Evolutionary conservation across 2,888 invertebrate genomes (phyloP).

Genomic region (Choristoneura rosaceana): DNA sequence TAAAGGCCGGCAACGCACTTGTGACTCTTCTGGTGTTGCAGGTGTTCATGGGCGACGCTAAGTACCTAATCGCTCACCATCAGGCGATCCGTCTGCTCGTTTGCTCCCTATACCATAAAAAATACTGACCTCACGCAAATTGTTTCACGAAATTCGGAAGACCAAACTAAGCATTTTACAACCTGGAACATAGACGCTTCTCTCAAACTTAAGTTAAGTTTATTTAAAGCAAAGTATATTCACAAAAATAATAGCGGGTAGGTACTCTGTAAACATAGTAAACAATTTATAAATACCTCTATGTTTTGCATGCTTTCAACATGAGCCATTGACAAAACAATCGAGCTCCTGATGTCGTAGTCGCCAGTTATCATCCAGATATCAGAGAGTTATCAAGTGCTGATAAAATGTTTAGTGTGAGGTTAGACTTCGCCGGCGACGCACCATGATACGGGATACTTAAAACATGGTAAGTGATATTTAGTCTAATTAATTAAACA

Average conservation of each 20-base stretch:
- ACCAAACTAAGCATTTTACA: too few species aligned
- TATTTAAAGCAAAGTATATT: neutral
- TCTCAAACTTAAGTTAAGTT: neutral
- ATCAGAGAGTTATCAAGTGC: constrained; percentile 44
- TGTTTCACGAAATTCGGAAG: too few species aligned
- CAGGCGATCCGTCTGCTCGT: too few species aligned
- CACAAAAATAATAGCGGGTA: neutral
- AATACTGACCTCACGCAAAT: too few species aligned
- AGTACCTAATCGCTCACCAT: too few species aligned
- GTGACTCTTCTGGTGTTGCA: too few species aligned
- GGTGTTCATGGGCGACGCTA: too few species aligned
- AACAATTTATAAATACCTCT: neutral
- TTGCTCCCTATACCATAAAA: too few species aligned
- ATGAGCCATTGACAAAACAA: constrained; percentile 18
- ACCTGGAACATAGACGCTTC: too few species aligned
- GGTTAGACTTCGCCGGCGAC: constrained; percentile 44
- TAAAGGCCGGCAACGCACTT: too few species aligned
- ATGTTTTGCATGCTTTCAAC: constrained; percentile 7
- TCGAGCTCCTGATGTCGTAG: neutral
- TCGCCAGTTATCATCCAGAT: constrained; percentile 9
- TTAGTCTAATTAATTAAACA: neutral
- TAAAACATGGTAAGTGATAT: constrained; percentile 45
- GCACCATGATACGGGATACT: constrained; percentile 42
- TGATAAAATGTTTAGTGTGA: constrained; percentile 52
- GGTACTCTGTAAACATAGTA: neutral